Evolutionary conservation across 2,797 vertebrate genomes (phyloP).

Genomic region (Amblyopsis hoosieri): DNA sequence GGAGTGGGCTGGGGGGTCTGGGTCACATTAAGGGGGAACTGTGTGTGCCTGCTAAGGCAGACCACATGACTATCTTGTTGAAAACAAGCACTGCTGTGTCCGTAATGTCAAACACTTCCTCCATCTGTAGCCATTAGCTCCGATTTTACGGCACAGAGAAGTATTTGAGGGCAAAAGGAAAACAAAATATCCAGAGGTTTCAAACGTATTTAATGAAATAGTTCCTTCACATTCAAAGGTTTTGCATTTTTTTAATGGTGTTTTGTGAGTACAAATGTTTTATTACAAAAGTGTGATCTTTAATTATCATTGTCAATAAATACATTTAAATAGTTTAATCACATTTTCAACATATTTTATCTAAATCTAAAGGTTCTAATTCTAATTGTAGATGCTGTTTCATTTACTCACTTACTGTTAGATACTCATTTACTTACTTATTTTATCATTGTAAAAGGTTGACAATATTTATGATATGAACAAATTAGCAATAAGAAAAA

Average conservation of each 20-base stretch:
- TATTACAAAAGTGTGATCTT: neutral
- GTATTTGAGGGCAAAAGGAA: constrained; percentile 60
- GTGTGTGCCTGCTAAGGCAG: constrained; percentile 55
- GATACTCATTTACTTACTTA: no score
- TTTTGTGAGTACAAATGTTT: neutral
- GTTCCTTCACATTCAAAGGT: constrained; percentile 50
- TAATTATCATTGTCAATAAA: no score
- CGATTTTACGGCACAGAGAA: constrained; percentile 51
- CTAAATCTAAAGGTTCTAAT: no score
- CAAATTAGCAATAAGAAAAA: no score
- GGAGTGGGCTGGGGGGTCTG: constrained; percentile 62
- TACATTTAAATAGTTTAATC: no score
- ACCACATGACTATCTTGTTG: constrained; percentile 68
- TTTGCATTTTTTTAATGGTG: neutral
- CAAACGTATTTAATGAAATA: constrained; percentile 57
- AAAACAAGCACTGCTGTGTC: constrained; percentile 76
- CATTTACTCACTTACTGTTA: no score
- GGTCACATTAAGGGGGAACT: constrained; percentile 68
- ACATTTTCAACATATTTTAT: no score
- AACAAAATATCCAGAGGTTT: constrained; percentile 61
- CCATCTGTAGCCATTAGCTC: constrained; percentile 67
- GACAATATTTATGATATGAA: no score
- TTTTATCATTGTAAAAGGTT: no score
- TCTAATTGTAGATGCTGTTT: no score
- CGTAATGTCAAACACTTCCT: constrained; percentile 77